A percentile compares a stretch with the other conserved stretches of the same genome.
Conservation (phyloP, 2,113 vertebrate species). For the Ia io region DNA sequence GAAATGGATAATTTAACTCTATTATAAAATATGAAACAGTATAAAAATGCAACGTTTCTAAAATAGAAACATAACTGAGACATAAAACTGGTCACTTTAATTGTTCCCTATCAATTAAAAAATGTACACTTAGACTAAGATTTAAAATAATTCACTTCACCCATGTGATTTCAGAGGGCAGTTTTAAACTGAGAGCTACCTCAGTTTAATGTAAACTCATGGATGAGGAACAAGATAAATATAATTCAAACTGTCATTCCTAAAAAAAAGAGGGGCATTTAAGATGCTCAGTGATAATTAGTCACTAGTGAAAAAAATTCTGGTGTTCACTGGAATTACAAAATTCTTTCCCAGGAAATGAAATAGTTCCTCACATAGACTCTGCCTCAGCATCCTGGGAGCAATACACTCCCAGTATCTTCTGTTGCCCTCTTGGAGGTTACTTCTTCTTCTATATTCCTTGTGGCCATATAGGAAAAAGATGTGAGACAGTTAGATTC, state of each 20-base stretch:
- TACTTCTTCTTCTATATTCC: not conserved
- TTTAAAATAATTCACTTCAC: conserved; percentile 28
- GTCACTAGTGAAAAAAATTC: not conserved
- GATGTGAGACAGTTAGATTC: not conserved
- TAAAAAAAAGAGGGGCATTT: not conserved
- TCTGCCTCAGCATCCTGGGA: not conserved
- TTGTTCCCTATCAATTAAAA: conserved; percentile 15
- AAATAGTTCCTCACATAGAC: not conserved
- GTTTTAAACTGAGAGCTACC: not conserved
- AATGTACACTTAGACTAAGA: not conserved
- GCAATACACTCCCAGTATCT: not conserved
- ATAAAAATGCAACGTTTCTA: conserved; percentile 19
- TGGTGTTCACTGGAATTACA: not conserved
- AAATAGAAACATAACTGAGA: conserved; percentile 31
- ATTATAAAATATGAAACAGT: conserved; percentile 12
- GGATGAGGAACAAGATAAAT: not conserved
- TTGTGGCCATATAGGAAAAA: not conserved
- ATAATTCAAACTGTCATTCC: not conserved
- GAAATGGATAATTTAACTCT: conserved; percentile 45
- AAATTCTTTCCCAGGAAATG: not conserved
- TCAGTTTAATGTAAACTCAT: not conserved
- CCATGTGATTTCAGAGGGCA: not conserved
- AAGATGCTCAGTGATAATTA: not conserved
- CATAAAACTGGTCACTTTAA: conserved; percentile 9
- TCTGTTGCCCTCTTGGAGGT: not conserved